Base-by-base conservation (phyloP, 2,888 invertebrate species). In the Micropterix aruncella region DNA sequence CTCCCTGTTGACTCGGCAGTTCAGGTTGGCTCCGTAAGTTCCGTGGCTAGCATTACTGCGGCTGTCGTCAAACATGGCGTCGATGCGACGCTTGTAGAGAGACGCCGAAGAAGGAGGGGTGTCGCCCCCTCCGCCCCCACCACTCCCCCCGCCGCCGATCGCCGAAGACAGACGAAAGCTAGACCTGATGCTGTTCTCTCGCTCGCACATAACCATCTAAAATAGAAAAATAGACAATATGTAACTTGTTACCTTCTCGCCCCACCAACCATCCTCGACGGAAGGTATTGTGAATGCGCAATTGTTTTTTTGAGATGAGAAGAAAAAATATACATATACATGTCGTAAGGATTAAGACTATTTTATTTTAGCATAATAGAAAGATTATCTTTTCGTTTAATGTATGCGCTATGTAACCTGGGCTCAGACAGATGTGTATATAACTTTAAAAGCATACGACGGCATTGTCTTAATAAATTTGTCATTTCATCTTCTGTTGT, bases 41-140 rank as follows among this genome's bases (percentile, higher is more conserved):
- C 43, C 37, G 43, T 66, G 59, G 52, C 76, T 75, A 54, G 65
- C 63, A 43, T 75, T 61, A 17, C 77, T 82, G 52, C 79, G 74
- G 44, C 73, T 71, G 57, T 83, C 83, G 56, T 82, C 83, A 65
- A 91, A 91, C 65, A 91, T 81, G 17, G 86, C 79, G 65, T 91
- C 91, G 57, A 91, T 91, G 60, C 84, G 80, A 56, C 84, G 81
- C 62, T 87, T 88, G 65, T 86, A 86, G 47, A 80, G 71, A 46
- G 83, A 81, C 55, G 81, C 76, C 9, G 70, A 70, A 44, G 69
- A 70, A 45, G 70, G 60, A 52, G 66, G 66, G 15, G 49, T 49
- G 27, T 12, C 27, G 18, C 67, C 63, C 45, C 63, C 57, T 37
- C 67, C 58, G 14, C 62, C 58, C 37, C 61, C 55, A 50, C 62